These are phyloP conservation scores for Poeciliopsis prolifica DNA, from an alignment of 2,113 vertebrate species.

Conservation along the genomic window DNA sequence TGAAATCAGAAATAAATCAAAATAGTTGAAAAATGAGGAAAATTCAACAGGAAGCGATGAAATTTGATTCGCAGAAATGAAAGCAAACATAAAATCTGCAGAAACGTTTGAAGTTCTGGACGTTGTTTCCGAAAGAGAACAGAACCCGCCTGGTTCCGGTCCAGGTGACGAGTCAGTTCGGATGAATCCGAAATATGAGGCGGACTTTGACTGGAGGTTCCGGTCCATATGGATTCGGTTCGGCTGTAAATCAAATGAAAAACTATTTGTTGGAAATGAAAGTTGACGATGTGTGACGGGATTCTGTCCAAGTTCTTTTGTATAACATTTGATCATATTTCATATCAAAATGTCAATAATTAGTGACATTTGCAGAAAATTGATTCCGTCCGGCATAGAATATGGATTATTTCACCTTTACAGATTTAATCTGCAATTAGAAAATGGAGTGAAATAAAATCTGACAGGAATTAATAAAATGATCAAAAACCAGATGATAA, in stretches of 20 bases:
- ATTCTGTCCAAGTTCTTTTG: neutral
- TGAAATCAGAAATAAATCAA: neutral
- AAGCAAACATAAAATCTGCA: too few relatives aligned
- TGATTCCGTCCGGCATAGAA: too few relatives aligned
- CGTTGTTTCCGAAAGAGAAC: neutral
- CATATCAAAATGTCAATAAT: neutral
- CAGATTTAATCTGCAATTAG: neutral
- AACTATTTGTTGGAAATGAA: neutral
- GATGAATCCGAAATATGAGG: neutral
- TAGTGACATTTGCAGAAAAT: neutral
- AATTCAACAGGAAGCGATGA: neutral
- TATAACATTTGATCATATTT: neutral
- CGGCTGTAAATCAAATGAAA: neutral
- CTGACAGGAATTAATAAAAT: neutral
- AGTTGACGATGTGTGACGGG: too few relatives aligned
- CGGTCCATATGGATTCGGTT: neutral
- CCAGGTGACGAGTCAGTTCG: neutral
- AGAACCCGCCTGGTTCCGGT: neutral
- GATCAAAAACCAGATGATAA: neutral
- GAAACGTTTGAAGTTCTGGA: neutral
- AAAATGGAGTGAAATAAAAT: neutral
- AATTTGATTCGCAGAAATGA: neutral
- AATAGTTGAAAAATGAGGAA: neutral
- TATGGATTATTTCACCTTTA: neutral
- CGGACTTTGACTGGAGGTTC: neutral